Evolutionary conservation across 2,797 vertebrate species (phyloP).

Genomic region (Sarcophilus harrisii): DNA sequence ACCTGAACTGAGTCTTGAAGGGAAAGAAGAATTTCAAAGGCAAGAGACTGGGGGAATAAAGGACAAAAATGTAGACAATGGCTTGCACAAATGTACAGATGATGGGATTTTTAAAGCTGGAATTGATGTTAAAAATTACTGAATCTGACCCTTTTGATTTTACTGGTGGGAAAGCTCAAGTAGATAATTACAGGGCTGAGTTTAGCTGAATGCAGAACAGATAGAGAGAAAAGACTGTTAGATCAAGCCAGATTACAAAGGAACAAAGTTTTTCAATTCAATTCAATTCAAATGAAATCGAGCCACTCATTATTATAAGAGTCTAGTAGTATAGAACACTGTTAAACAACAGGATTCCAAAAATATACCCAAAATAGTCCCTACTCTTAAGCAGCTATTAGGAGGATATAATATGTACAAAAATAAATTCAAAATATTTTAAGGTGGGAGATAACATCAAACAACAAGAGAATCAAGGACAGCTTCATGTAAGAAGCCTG

Average conservation of each 20-base stretch:
- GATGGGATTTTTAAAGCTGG: not conserved
- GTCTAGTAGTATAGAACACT: not conserved
- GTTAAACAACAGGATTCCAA: not conserved
- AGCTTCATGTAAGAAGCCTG: not conserved
- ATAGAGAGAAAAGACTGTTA: not conserved
- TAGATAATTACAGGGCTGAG: not conserved
- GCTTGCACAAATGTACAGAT: not conserved
- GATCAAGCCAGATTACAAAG: not conserved
- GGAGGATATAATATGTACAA: not conserved
- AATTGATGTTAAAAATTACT: not conserved
- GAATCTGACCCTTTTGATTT: not conserved
- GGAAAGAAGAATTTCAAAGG: not conserved
- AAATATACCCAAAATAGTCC: not conserved
- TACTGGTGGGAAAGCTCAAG: not conserved
- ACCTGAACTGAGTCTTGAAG: not conserved
- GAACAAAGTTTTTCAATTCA: not conserved
- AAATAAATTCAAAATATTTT: not conserved
- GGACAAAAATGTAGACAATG: not conserved
- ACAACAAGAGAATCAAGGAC: not conserved
- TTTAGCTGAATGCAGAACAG: not conserved
- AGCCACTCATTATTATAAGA: not conserved
- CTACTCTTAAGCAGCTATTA: not conserved
- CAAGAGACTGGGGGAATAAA: not conserved
- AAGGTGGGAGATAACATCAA: not conserved
- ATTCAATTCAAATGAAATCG: not conserved